A percentile compares a stretch with the other conserved stretches of the same genome.
Evolutionary conservation across 2,888 invertebrate species (phyloP).

Genomic region (Prosopocoilus inquinatus): DNA sequence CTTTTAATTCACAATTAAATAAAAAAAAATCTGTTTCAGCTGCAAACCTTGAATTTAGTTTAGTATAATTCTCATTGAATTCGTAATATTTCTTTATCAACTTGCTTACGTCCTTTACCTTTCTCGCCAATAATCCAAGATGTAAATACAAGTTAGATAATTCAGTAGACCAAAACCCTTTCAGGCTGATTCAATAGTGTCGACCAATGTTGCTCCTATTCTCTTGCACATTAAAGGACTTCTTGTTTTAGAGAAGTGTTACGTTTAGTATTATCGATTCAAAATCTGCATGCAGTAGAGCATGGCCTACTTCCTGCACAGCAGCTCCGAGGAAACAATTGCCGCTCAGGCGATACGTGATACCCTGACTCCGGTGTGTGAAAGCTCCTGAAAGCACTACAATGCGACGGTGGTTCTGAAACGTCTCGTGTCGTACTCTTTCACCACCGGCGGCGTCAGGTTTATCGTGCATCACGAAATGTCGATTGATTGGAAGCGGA

Average conservation of each 20-base stretch:
- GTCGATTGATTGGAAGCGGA: conserved; percentile 13
- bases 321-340: conserved; percentile 28
- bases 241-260: conserved; percentile 19
- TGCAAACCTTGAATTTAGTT: too few species aligned
- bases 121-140: too few species aligned
- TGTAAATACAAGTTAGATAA: too few species aligned
- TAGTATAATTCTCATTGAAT: too few species aligned
- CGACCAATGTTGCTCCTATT: too few species aligned
- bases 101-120: too few species aligned
- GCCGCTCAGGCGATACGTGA: conserved; percentile 29
- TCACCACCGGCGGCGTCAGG: conserved; percentile 18
- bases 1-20: too few species aligned
- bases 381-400: conserved; percentile 25
- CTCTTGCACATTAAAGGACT: neutral
- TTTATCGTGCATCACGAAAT: conserved; percentile 17
- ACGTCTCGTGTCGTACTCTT: conserved; percentile 10
- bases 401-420: conserved; percentile 13
- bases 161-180: too few species aligned
- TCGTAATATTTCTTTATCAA: too few species aligned
- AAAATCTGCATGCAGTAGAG: conserved; percentile 30
- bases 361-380: conserved; percentile 24
- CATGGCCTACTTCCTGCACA: conserved; percentile 28
- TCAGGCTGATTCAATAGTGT: too few species aligned
- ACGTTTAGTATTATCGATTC: conserved; percentile 27
- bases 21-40: too few species aligned